A percentile compares a stretch with the other conserved stretches of the same genome.
phyloP scores from a whole-genome alignment of 2,113 vertebrate species.

The Gymnarchus niloticus region DNA sequence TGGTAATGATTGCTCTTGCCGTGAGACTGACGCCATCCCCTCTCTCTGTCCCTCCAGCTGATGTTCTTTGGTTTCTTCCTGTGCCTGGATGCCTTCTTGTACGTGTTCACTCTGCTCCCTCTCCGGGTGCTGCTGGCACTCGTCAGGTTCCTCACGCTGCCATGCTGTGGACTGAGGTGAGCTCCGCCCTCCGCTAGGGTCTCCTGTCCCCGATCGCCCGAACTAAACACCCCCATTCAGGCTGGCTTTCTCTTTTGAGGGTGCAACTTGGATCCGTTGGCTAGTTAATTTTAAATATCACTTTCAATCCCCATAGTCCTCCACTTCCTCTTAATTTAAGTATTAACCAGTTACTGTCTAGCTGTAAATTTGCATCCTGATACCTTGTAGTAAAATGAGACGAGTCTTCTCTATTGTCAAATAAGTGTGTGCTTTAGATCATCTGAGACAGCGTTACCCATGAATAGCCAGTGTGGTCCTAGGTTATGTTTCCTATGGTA shows the following conservation, averaged over 20 bases:
- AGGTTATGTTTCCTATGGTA: too few species aligned
- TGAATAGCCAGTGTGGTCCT: too few species aligned
- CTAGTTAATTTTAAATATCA: not conserved
- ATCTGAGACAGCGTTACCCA: not conserved
- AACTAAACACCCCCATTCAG: too few species aligned
- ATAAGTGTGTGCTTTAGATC: not conserved
- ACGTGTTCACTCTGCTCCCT: slow-evolving; percentile 91
- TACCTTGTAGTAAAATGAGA: not conserved
- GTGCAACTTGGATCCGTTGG: too few species aligned
- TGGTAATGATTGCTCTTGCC: not conserved
- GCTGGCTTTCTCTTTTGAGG: too few species aligned
- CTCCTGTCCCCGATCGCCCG: too few species aligned
- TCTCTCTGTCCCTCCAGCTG: slow-evolving; percentile 64
- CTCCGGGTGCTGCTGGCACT: slow-evolving; percentile 87
- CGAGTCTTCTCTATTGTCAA: not conserved
- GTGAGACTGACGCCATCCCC: not conserved
- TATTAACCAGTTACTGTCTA: not conserved
- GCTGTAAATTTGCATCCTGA: not conserved
- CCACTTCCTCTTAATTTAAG: not conserved
- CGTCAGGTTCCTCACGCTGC: slow-evolving; percentile 79
- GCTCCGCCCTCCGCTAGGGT: too few species aligned
- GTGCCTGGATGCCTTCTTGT: slow-evolving; percentile 95
- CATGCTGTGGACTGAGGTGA: slow-evolving; percentile 91
- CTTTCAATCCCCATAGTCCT: not conserved
- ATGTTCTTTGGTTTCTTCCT: slow-evolving; percentile 97